phyloP scores from a whole-genome alignment of 2,888 invertebrate species.

The Physocephala rufipes region DNA sequence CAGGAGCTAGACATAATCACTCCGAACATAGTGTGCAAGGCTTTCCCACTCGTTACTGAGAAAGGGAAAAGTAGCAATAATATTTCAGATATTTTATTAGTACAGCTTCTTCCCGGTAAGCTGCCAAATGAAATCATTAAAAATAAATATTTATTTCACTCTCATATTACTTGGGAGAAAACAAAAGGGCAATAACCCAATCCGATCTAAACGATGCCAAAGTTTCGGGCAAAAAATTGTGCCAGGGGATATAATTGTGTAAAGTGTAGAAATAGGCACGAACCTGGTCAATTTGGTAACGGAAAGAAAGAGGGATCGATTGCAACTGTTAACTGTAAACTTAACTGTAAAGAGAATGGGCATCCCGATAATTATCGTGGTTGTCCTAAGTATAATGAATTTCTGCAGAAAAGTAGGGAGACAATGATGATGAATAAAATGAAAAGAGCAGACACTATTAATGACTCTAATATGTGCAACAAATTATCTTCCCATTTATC shows the following conservation, averaged over 20 bases:
- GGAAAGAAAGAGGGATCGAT: too few relatives aligned
- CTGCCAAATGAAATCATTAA: background rate
- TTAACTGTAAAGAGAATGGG: too few relatives aligned
- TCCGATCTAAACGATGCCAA: slow-evolving; percentile 1
- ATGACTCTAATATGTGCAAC: too few relatives aligned
- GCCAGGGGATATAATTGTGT: slow-evolving; percentile 1
- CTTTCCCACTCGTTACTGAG: background rate
- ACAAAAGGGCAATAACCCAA: background rate
- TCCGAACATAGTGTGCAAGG: too few relatives aligned
- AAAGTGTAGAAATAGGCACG: background rate
- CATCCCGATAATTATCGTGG: too few relatives aligned
- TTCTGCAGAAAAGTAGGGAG: too few relatives aligned
- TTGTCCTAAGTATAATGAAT: too few relatives aligned
- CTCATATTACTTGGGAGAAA: background rate
- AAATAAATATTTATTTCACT: slow-evolving; percentile 7
- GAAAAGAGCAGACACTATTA: too few relatives aligned
- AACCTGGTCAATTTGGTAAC: background rate
- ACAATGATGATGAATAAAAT: too few relatives aligned
- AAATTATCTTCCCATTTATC: too few relatives aligned
- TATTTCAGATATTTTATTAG: background rate
- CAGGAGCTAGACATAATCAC: too few relatives aligned
- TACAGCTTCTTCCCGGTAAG: background rate
- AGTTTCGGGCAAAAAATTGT: slow-evolving; percentile 4
- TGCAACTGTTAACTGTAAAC: too few relatives aligned
- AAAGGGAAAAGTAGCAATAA: background rate